phyloP scores from a whole-genome alignment of 1,140 invertebrate genomes.

The Diuraphis noxia region DNA sequence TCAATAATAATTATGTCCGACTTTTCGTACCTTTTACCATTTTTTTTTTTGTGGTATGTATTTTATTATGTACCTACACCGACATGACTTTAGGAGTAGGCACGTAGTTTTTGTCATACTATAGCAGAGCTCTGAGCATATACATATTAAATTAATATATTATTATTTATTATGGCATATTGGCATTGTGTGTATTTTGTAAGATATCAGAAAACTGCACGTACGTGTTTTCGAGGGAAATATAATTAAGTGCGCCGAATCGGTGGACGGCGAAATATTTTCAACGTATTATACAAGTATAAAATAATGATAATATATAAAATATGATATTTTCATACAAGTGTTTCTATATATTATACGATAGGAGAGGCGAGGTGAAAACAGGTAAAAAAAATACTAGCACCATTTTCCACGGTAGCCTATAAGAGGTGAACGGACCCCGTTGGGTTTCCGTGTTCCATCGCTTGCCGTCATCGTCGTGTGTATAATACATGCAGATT shows the following conservation, averaged over 20 bases:
- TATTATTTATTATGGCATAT: not conserved
- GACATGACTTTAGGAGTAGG: no score
- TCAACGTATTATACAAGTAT: not conserved
- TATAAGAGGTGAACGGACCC: conserved; percentile 43
- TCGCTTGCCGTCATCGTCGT: conserved; percentile 9
- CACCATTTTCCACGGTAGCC: conserved; percentile 33
- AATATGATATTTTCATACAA: conserved; percentile 4
- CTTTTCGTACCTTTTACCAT: not conserved
- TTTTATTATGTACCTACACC: not conserved
- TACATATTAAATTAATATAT: not conserved
- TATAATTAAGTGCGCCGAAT: conserved; percentile 34
- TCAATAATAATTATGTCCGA: not conserved
- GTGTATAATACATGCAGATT: conserved; percentile 30
- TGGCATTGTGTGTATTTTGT: not conserved
- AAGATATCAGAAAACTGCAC: not conserved
- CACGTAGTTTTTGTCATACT: no score
- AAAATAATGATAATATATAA: not conserved
- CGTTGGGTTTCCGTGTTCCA: not conserved
- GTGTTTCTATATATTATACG: not conserved
- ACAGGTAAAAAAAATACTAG: not conserved
- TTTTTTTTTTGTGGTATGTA: not conserved
- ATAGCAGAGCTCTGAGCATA: not conserved
- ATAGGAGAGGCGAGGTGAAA: not conserved
- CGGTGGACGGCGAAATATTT: not conserved
- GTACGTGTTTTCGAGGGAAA: not conserved